Conservation (phyloP, 2,113 vertebrate species). For the Ammodytes dubius region DNA sequence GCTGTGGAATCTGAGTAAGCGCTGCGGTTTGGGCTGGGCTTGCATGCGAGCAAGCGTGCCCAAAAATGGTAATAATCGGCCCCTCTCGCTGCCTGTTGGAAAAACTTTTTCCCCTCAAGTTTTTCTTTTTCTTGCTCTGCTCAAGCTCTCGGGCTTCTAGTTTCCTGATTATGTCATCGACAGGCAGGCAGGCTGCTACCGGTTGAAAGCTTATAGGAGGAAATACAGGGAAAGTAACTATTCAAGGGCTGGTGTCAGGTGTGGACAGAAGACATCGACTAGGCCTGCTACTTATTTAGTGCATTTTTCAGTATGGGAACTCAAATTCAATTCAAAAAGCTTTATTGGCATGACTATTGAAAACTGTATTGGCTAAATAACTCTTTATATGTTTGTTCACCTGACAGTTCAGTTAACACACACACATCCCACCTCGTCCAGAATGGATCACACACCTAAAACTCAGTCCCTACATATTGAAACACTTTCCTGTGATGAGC, state of each 20-base stretch:
- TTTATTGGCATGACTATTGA: too few relatives aligned
- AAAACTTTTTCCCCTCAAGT: slow-evolving; percentile 77
- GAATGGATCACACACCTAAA: not conserved
- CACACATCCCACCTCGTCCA: not conserved
- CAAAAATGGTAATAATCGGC: slow-evolving; percentile 90
- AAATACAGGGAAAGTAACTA: slow-evolving; percentile 34
- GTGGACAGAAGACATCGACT: slow-evolving; percentile 33
- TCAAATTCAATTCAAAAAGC: too few relatives aligned
- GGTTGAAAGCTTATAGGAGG: slow-evolving; percentile 47
- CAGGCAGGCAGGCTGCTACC: slow-evolving; percentile 77
- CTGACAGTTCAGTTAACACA: not conserved
- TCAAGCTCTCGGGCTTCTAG: slow-evolving; percentile 63
- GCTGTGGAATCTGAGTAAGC: slow-evolving; percentile 83
- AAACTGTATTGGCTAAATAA: too few relatives aligned
- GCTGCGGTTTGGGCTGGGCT: slow-evolving; percentile 87
- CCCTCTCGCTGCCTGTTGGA: slow-evolving; percentile 83
- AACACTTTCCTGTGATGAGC: slow-evolving; percentile 5
- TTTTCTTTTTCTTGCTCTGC: slow-evolving; percentile 72
- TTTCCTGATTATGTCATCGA: slow-evolving; percentile 85
- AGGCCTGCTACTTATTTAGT: not conserved
- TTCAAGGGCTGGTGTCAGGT: slow-evolving; percentile 58
- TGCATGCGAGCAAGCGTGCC: slow-evolving; percentile 85
- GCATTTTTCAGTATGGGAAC: not conserved
- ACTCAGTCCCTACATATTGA: not conserved
- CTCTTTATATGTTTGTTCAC: not conserved